Conservation (phyloP, 2,888 invertebrate species). For the Argyresthia goedartella region DNA sequence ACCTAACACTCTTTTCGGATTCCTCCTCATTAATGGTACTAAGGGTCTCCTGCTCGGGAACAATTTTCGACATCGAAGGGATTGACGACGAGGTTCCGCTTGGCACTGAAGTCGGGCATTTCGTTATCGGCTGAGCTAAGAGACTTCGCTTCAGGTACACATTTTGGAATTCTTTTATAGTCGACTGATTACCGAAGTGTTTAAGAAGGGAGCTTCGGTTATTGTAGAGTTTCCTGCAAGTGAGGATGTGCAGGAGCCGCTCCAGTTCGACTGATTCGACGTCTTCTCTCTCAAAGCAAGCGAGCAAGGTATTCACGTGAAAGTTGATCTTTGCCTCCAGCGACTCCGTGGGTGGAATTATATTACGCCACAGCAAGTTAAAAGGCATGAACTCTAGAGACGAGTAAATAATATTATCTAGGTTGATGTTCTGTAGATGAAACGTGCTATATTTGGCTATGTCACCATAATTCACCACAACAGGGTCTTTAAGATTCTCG, state of each 20-base stretch:
- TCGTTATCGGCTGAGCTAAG: slow-evolving; percentile 42
- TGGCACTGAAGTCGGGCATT: slow-evolving; percentile 16
- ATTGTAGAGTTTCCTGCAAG: slow-evolving; percentile 49
- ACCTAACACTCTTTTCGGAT: slow-evolving; percentile 21
- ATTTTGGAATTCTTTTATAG: slow-evolving; percentile 48
- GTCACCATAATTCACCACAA: slow-evolving; percentile 46
- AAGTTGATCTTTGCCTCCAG: slow-evolving; percentile 48
- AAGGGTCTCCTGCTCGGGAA: neutral
- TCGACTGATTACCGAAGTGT: slow-evolving; percentile 25
- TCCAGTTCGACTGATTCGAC: slow-evolving; percentile 46
- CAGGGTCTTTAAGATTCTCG: slow-evolving; percentile 42
- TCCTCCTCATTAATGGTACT: neutral
- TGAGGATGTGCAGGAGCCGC: slow-evolving; percentile 45
- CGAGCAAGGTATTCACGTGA: slow-evolving; percentile 46
- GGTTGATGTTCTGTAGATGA: slow-evolving; percentile 45
- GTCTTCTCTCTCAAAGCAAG: slow-evolving; percentile 49
- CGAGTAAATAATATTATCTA: slow-evolving; percentile 37
- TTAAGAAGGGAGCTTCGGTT: slow-evolving; percentile 52
- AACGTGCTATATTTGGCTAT: slow-evolving; percentile 40
- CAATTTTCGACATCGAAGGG: neutral
- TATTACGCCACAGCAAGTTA: slow-evolving; percentile 38
- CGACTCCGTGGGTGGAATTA: slow-evolving; percentile 26
- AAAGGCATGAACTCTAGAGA: slow-evolving; percentile 43
- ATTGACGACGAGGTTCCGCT: neutral
- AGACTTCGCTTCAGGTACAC: slow-evolving; percentile 48